phyloP scores from a whole-genome alignment of 2,113 vertebrate genomes.

The Paralichthys olivaceus region DNA sequence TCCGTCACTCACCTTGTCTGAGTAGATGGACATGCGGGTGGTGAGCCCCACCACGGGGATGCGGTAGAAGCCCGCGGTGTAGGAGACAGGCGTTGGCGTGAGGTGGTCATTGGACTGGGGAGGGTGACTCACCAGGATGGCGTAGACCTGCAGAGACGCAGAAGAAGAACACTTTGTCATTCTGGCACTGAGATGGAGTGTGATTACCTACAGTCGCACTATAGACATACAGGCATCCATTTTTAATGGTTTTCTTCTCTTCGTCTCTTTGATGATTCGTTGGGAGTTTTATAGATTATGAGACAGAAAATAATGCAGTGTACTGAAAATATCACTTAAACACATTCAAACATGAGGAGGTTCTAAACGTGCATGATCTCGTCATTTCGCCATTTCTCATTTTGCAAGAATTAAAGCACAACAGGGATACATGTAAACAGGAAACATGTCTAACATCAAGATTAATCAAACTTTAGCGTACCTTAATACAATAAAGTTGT shows the following conservation, averaged over 20 bases:
- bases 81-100: slow-evolving; percentile 97
- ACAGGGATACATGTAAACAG: too few relatives aligned
- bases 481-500: not conserved
- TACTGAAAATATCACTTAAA: not conserved
- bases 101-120: slow-evolving; percentile 98
- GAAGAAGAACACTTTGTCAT: slow-evolving; percentile 49
- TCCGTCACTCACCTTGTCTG: slow-evolving; percentile 91
- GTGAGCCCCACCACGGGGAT: slow-evolving; percentile 97
- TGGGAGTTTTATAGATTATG: not conserved
- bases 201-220: not conserved
- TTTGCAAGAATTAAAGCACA: too few relatives aligned
- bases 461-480: not conserved
- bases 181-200: not conserved
- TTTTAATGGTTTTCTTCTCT: not conserved
- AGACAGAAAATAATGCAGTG: too few relatives aligned
- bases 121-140: slow-evolving; percentile 98
- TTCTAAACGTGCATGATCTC: not conserved
- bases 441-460: too few relatives aligned
- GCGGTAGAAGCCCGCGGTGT: slow-evolving; percentile 99
- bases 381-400: too few relatives aligned
- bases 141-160: slow-evolving; percentile 89
- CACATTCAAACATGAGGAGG: not conserved
- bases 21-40: slow-evolving; percentile 99
- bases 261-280: not conserved
- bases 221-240: too few relatives aligned